Percentiles rank a stretch among this genome's conserved stretches.
Evolutionary conservation across 2,113 vertebrate species (phyloP).

Genomic region (Mugil cephalus): DNA sequence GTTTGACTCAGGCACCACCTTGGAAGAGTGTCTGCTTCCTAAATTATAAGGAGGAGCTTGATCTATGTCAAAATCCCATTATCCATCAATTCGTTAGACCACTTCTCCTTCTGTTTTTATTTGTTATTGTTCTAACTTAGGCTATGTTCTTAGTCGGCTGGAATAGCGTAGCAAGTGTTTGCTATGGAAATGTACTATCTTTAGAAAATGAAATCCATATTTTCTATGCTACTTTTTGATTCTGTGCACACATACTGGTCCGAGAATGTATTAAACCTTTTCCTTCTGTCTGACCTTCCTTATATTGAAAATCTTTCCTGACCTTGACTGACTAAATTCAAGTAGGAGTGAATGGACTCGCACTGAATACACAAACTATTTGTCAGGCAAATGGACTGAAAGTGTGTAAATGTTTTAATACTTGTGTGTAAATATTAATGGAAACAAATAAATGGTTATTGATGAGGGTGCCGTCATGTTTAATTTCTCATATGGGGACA

Average conservation of each 20-base stretch:
- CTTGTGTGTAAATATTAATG: constrained; percentile 68
- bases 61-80: constrained; percentile 23
- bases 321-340: constrained; percentile 32
- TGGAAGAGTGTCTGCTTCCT: constrained; percentile 1
- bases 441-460: constrained; percentile 76
- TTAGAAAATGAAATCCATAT: constrained; percentile 58
- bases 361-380: constrained; percentile 26
- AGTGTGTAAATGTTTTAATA: constrained; percentile 71
- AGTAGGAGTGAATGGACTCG: constrained; percentile 15
- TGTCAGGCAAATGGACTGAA: constrained; percentile 52
- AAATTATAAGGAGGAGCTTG: background rate
- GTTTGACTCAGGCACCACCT: constrained; percentile 21
- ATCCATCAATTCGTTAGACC: constrained; percentile 19
- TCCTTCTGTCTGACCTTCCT: constrained; percentile 24
- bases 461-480: constrained; percentile 55
- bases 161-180: constrained; percentile 43
- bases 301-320: constrained; percentile 17
- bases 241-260: constrained; percentile 34
- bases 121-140: constrained; percentile 10
- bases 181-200: constrained; percentile 66
- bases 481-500: constrained; percentile 31
- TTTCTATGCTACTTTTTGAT: constrained; percentile 65
- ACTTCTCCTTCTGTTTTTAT: constrained; percentile 10
- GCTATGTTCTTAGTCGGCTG: constrained; percentile 24
- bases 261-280: constrained; percentile 28